Conservation (phyloP, 2,888 invertebrate genomes). For the Coleophora flavipennella region DNA sequence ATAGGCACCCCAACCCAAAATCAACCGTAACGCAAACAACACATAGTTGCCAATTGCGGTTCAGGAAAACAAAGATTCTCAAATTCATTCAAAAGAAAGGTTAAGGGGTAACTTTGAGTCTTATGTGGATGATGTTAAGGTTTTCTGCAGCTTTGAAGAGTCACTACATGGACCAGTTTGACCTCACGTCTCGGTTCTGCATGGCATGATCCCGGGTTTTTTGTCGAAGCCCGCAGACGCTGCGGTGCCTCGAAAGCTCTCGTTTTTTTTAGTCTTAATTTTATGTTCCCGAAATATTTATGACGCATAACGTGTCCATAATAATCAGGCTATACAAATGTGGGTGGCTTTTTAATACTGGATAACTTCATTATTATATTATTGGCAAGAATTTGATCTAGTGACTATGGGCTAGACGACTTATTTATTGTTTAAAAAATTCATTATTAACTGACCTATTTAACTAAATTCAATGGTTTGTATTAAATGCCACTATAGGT, state of each 20-base stretch:
- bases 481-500: too few species aligned
- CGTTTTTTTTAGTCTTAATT: conserved; percentile 72
- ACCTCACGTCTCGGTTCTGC: conserved; percentile 50
- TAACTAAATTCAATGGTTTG: too few species aligned
- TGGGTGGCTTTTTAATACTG: conserved; percentile 63
- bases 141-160: conserved; percentile 9
- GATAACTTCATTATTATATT: conserved; percentile 59
- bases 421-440: too few species aligned
- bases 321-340: conserved; percentile 67
- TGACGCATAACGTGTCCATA: conserved; percentile 68
- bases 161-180: conserved; percentile 30
- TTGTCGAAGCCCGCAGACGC: conserved; percentile 61
- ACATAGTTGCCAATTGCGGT: conserved; percentile 41
- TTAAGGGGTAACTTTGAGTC: conserved; percentile 17
- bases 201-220: conserved; percentile 57
- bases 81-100: conserved; percentile 19
- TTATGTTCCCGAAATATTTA: conserved; percentile 72
- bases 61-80: conserved; percentile 27
- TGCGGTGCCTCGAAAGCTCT: conserved; percentile 67
- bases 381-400: conserved; percentile 13
- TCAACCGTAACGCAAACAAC: conserved; percentile 49
- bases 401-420: too few species aligned
- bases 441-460: too few species aligned
- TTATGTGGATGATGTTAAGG: conserved; percentile 18
- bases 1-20: conserved; percentile 36